Conservation (phyloP, 2,113 vertebrate genomes). For the Phrynosoma blainvillii region DNA sequence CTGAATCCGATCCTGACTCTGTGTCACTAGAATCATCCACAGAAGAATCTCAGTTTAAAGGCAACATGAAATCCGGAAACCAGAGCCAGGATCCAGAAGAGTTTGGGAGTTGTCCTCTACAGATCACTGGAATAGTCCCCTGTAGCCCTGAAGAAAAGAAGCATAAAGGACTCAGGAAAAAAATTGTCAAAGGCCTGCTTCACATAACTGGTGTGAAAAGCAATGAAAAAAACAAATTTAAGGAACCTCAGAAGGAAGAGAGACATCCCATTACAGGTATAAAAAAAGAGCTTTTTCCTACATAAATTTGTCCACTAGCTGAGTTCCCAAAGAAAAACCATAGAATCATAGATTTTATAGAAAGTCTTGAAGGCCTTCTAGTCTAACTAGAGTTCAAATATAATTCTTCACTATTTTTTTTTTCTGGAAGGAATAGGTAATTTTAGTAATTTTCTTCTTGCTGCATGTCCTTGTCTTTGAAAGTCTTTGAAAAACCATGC, state of each 20-base stretch:
- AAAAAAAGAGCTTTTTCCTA: neutral
- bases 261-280: slow-evolving; percentile 61
- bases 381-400: neutral
- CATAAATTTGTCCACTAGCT: neutral
- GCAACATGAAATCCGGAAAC: slow-evolving; percentile 41
- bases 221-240: neutral
- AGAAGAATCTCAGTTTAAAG: slow-evolving; percentile 38
- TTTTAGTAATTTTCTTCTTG: neutral
- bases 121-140: slow-evolving; percentile 32
- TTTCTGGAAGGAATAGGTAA: no score
- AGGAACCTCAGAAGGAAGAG: slow-evolving; percentile 48
- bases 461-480: no score
- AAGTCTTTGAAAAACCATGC: neutral
- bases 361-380: neutral
- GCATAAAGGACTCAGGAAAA: slow-evolving; percentile 57
- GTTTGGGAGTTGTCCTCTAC: slow-evolving; percentile 49
- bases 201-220: neutral
- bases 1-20: slow-evolving; percentile 33
- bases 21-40: slow-evolving; percentile 44
- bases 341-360: neutral
- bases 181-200: neutral
- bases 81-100: slow-evolving; percentile 26
- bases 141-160: slow-evolving; percentile 32
- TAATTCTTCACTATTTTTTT: no score
- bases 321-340: neutral